A percentile compares a stretch with the other conserved stretches of the same genome.
These are phyloP conservation scores for Pollicipes pollicipes DNA, from an alignment of 1,140 invertebrate species.

Conservation along the genomic window DNA sequence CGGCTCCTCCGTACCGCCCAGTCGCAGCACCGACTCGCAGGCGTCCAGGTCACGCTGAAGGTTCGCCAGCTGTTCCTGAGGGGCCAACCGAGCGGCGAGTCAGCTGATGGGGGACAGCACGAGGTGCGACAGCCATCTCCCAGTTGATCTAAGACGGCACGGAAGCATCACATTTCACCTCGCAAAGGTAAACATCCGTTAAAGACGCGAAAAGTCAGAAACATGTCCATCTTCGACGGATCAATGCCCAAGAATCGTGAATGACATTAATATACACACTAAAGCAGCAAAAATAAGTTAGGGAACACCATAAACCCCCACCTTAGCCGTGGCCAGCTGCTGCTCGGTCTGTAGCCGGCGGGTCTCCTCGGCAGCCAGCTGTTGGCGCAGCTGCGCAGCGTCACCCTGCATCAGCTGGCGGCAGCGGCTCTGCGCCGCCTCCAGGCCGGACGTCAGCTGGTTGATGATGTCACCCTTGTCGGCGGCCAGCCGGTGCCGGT, in stretches of 20 bases:
- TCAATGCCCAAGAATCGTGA: no score
- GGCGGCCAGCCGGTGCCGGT: not conserved
- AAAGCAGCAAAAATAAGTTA: no score
- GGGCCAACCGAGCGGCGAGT: no score
- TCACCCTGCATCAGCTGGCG: not conserved
- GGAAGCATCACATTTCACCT: no score
- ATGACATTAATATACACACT: no score
- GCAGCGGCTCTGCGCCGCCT: not conserved
- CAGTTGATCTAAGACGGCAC: no score
- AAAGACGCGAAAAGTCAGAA: no score
- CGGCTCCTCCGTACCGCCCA: not conserved
- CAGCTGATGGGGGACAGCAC: no score
- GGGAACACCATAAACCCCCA: no score
- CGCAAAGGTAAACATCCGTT: no score
- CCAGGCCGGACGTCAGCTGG: not conserved
- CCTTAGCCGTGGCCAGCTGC: not conserved
- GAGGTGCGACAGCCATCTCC: no score
- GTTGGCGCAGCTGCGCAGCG: not conserved
- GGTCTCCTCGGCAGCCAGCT: not conserved
- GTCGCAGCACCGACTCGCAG: not conserved
- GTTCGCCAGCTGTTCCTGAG: not conserved
- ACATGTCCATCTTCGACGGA: no score
- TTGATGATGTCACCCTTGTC: not conserved
- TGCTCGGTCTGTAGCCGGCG: not conserved
- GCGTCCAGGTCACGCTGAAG: not conserved